These are phyloP conservation scores for Helostoma temminkii DNA, from an alignment of 2,797 vertebrate genomes.

Conservation along the genomic window DNA sequence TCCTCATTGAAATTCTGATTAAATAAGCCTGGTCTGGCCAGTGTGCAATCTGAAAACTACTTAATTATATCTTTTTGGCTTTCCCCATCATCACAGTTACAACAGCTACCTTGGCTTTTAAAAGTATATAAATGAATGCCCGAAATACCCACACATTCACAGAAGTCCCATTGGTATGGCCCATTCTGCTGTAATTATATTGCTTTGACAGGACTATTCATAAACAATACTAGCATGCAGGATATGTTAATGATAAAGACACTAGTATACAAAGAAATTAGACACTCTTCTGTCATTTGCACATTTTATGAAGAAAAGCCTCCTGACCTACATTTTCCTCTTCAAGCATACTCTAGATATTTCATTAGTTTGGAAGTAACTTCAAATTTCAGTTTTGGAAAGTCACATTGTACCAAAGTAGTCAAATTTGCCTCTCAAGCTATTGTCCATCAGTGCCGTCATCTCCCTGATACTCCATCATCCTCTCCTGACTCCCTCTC, in stretches of 20 bases:
- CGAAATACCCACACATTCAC: constrained; percentile 17
- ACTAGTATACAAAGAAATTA: constrained; percentile 8
- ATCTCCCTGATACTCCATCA: constrained; percentile 12
- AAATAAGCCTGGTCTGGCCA: constrained; percentile 64
- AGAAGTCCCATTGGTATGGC: not conserved
- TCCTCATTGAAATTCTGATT: constrained; percentile 81
- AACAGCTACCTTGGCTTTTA: constrained; percentile 38
- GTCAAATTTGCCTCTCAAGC: constrained; percentile 4
- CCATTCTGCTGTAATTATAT: constrained; percentile 15
- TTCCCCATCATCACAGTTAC: constrained; percentile 25
- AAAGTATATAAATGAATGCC: constrained; percentile 28
- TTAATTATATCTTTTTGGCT: constrained; percentile 64
- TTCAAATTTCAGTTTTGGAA: not conserved
- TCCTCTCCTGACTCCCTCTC: not conserved
- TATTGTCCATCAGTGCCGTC: constrained; percentile 6
- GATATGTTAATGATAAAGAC: constrained; percentile 18
- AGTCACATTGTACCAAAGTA: not conserved
- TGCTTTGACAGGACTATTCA: constrained; percentile 20
- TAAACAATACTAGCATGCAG: not conserved
- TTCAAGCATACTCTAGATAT: not conserved
- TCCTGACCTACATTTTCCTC: not conserved
- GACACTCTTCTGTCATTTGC: not conserved
- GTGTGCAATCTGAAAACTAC: constrained; percentile 53
- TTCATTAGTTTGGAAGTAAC: not conserved
- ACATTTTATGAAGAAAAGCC: not conserved